phyloP scores from a whole-genome alignment of 2,113 vertebrate genomes.

The Lepidiolamprologus cunningtoni region DNA sequence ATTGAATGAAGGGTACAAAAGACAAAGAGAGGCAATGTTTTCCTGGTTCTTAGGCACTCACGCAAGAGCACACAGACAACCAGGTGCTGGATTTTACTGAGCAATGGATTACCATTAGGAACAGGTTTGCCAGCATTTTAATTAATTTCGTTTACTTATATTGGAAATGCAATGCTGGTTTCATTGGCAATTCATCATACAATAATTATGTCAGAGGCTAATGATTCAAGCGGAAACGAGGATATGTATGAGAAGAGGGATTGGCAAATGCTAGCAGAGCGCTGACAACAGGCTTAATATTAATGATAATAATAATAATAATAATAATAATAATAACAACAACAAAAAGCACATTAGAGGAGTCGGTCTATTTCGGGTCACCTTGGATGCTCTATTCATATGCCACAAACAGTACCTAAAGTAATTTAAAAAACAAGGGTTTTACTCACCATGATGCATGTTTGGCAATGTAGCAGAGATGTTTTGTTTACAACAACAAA shows the following conservation, averaged over 20 bases:
- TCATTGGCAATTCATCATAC: background rate
- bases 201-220: slow-evolving; percentile 13
- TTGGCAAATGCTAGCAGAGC: background rate
- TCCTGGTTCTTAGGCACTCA: background rate
- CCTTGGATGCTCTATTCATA: background rate
- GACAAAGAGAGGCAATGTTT: background rate
- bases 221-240: background rate
- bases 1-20: background rate
- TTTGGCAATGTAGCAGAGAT: background rate
- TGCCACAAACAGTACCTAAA: background rate
- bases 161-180: background rate
- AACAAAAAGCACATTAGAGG: background rate
- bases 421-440: background rate
- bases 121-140: slow-evolving; percentile 18
- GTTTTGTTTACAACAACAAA: background rate
- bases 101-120: background rate
- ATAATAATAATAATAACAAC: background rate
- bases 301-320: background rate
- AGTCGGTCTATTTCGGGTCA: background rate
- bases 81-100: background rate
- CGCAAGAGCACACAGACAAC: background rate
- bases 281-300: background rate
- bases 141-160: slow-evolving; percentile 8
- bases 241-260: background rate
- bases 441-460: background rate